These are phyloP conservation scores for Agonopterix alstromeriana DNA, from an alignment of 2,888 invertebrate species.

Conservation along the genomic window DNA sequence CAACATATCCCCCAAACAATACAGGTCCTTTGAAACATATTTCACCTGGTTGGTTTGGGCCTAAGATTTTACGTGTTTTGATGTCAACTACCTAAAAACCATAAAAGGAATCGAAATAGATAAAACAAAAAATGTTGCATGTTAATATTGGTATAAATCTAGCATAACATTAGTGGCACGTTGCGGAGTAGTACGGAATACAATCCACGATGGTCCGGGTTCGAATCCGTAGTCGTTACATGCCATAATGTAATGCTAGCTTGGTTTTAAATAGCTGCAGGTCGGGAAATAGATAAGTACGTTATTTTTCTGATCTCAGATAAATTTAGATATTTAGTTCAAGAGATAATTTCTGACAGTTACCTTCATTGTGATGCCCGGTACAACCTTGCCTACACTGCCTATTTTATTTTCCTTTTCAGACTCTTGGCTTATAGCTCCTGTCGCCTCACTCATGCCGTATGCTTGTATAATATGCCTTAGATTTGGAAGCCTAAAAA, in stretches of 20 bases:
- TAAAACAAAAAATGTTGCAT: background rate
- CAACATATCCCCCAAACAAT: slow-evolving; percentile 49
- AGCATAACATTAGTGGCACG: too few relatives aligned
- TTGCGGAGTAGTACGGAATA: too few relatives aligned
- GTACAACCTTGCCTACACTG: slow-evolving; percentile 17
- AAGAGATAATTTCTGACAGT: background rate
- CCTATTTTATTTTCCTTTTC: slow-evolving; percentile 14
- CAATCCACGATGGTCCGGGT: too few relatives aligned
- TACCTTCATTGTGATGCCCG: slow-evolving; percentile 18
- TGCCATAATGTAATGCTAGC: too few relatives aligned
- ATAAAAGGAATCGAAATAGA: background rate
- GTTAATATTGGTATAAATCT: background rate
- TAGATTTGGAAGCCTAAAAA: slow-evolving; percentile 19
- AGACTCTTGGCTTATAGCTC: slow-evolving; percentile 12
- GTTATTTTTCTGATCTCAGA: too few relatives aligned
- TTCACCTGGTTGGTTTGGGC: slow-evolving; percentile 48
- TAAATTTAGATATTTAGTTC: background rate
- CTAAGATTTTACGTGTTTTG: slow-evolving; percentile 39
- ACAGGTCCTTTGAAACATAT: slow-evolving; percentile 42
- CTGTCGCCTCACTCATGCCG: slow-evolving; percentile 22
- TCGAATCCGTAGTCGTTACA: too few relatives aligned
- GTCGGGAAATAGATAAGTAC: too few relatives aligned
- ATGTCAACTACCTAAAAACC: slow-evolving; percentile 42
- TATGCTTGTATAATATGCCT: slow-evolving; percentile 21
- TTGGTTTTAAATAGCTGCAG: too few relatives aligned